phyloP scores from a whole-genome alignment of 2,888 invertebrate genomes.

The Tipula unca region DNA sequence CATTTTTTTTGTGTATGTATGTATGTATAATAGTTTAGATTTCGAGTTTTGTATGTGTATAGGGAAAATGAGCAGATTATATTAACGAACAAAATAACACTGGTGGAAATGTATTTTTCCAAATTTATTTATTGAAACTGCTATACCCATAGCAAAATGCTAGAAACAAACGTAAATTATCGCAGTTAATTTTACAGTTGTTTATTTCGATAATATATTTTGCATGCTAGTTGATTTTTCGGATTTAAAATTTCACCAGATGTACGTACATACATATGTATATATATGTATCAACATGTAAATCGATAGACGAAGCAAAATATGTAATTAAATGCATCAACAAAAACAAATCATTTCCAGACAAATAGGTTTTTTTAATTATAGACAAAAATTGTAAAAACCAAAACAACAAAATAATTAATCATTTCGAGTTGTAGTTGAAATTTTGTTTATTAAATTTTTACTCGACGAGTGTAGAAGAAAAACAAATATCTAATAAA shows the following conservation, averaged over 20 bases:
- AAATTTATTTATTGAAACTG: not conserved
- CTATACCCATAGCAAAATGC: not conserved
- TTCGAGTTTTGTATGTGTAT: not conserved
- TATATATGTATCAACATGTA: too few species aligned
- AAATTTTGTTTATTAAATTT: not conserved
- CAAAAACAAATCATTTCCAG: not conserved
- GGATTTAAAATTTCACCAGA: not conserved
- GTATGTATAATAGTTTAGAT: not conserved
- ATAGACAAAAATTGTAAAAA: not conserved
- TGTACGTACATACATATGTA: not conserved
- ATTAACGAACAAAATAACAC: not conserved
- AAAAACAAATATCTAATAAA: not conserved
- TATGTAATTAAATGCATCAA: not conserved
- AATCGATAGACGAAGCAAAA: too few species aligned
- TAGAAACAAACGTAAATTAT: not conserved
- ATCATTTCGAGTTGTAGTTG: not conserved
- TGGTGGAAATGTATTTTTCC: not conserved
- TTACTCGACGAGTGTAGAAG: too few species aligned
- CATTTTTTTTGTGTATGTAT: not conserved
- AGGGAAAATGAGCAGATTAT: not conserved
- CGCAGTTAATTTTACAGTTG: not conserved
- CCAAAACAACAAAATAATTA: not conserved
- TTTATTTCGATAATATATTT: not conserved
- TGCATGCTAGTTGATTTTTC: not conserved
- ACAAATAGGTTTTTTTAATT: not conserved